Evolutionary conservation across 2,113 vertebrate genomes (phyloP), one percentile per base, ranked within the genome.

Genomic region (Podiceps cristatus): DNA sequence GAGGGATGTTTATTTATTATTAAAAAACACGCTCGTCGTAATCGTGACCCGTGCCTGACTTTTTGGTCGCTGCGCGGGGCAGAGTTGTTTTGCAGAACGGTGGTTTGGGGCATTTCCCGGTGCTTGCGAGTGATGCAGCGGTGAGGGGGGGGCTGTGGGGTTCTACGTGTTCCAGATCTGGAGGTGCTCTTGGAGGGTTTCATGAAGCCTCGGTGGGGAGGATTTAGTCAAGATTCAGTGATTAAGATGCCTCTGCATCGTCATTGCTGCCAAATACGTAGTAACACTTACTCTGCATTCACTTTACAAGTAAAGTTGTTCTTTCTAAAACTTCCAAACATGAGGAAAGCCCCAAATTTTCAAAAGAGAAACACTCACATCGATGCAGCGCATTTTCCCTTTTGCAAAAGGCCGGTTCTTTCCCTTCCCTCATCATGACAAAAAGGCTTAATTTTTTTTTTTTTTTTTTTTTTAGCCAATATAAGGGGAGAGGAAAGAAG

Each of bases 391-490:
- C 33, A 1, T 79, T 91, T 71, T 64, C 68, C 49, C 47, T 94
- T 86, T 74, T 91, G 91, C 72, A 75, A 77, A 81, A 77, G n/a
- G n/a, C 59, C 52, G 80, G 78, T 86, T 52, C 63, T 77, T 64
- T 33, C 59, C 75, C 49, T 91, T 92, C 85, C 64, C 82, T 85
- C 66, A 20, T 52, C 74, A 55, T 40, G 89, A 88, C 83, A 83
- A 95, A 98, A 95, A 95, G 90, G 55, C 88, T 95, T 95, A 69
- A 31, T 66, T 91, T 47, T 64, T 40, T 55, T 44, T 37, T 42
- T 42, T 42, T 42, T 42, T 42, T 82, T 53, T 69, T 14, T 72
- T 87, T 37, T 47, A 84, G 85, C 88, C 83, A 79, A 50, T 89
- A 73, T 92, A 89, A 81, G 77, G 64, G 24, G 42, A 62, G 82